phyloP scores from a whole-genome alignment of 2,888 invertebrate genomes.

The Ornithoptera priamus region DNA sequence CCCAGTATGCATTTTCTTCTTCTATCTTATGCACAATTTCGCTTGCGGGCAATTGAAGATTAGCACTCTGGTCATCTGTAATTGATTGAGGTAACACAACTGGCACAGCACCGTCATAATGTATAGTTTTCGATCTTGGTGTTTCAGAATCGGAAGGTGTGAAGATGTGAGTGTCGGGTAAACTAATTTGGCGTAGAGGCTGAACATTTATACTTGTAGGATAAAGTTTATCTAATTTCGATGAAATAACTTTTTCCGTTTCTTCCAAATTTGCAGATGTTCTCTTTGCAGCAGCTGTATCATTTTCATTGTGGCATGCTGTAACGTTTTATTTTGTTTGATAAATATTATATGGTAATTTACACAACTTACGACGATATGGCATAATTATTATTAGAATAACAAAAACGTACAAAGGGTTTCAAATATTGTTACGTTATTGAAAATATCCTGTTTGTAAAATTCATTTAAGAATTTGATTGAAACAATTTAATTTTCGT shows the following conservation, averaged over 20 bases:
- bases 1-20: constrained; percentile 64
- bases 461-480: too few species aligned
- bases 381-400: neutral
- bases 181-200: constrained; percentile 69
- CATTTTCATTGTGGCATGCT: constrained; percentile 66
- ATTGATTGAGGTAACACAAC: constrained; percentile 53
- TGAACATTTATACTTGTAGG: constrained; percentile 66
- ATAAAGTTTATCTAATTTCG: constrained; percentile 61
- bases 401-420: neutral
- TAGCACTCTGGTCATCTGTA: constrained; percentile 37
- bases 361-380: neutral
- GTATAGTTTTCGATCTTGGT: constrained; percentile 75
- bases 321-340: constrained; percentile 42
- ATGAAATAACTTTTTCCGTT: constrained; percentile 54
- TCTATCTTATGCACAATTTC: constrained; percentile 37
- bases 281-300: constrained; percentile 45
- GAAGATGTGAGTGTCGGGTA: constrained; percentile 76
- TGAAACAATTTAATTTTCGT: too few species aligned
- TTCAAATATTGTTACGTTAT: too few species aligned
- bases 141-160: constrained; percentile 76
- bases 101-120: constrained; percentile 59
- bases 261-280: constrained; percentile 59
- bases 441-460: too few species aligned
- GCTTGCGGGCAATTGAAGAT: constrained; percentile 29
- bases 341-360: neutral